phyloP scores from a whole-genome alignment of 2,797 vertebrate genomes.

The Liasis olivaceus region DNA sequence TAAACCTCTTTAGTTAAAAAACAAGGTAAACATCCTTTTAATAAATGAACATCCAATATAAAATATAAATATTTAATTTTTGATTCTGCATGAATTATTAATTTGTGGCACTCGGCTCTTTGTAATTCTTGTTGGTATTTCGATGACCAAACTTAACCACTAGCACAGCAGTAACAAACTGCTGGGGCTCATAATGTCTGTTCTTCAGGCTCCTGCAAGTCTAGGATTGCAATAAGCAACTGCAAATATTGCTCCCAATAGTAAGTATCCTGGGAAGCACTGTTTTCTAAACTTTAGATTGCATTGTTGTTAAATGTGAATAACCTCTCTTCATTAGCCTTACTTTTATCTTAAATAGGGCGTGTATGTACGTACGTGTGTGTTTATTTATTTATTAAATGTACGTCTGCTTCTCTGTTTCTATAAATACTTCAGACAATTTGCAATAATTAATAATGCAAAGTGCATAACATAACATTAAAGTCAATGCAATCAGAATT shows the following conservation, averaged over 20 bases:
- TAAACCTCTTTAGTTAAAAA: not conserved
- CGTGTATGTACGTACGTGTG: too few species aligned
- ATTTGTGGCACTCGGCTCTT: not conserved
- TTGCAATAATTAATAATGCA: too few species aligned
- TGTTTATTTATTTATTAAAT: too few species aligned
- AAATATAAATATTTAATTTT: not conserved
- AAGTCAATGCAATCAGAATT: too few species aligned
- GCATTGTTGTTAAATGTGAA: not conserved
- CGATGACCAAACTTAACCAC: not conserved
- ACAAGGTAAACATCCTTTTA: not conserved
- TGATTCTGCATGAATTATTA: not conserved
- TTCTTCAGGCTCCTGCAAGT: not conserved
- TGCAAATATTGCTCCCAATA: fast-evolving
- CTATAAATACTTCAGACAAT: too few species aligned
- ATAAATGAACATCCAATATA: not conserved
- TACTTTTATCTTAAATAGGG: slow-evolving; percentile 32
- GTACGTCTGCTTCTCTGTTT: too few species aligned
- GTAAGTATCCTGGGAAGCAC: not conserved
- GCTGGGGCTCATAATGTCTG: not conserved
- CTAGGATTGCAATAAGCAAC: not conserved
- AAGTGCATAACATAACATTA: too few species aligned
- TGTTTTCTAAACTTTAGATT: not conserved
- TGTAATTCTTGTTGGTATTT: not conserved
- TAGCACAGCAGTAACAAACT: not conserved
- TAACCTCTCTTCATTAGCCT: slow-evolving; percentile 1